Conservation (phyloP, 2,797 vertebrate species). For the Pseudocheirus occidentalis region DNA sequence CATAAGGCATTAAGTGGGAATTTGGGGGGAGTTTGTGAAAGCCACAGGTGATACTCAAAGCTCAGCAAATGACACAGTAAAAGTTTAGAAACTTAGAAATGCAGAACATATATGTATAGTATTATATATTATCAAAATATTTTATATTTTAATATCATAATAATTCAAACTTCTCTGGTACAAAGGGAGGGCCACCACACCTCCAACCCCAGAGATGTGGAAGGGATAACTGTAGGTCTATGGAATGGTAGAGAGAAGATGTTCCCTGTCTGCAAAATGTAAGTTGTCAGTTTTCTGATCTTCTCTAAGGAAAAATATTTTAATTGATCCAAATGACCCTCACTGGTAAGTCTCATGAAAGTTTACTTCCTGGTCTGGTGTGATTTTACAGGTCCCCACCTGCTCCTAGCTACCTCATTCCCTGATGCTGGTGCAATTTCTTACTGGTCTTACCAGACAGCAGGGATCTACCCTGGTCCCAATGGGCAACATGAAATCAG, state of each 20-base stretch:
- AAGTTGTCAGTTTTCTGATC: neutral
- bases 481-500: conserved; percentile 7
- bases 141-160: neutral
- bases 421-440: conserved; percentile 31
- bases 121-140: neutral
- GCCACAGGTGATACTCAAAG: too few relatives aligned
- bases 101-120: neutral
- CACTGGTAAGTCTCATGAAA: neutral
- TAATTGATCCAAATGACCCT: neutral
- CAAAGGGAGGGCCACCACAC: neutral
- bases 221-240: neutral
- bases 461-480: neutral
- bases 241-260: neutral
- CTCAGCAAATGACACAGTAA: neutral
- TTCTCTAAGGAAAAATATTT: neutral
- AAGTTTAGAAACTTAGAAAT: neutral
- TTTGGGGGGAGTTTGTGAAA: neutral
- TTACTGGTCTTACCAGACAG: conserved; percentile 37
- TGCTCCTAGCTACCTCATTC: neutral
- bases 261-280: neutral
- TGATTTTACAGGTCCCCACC: neutral
- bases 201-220: neutral
- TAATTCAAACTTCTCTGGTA: neutral
- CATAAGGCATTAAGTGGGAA: neutral
- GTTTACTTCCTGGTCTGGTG: neutral